Percentiles rank a stretch among this genome's conserved stretches.
phyloP scores from a whole-genome alignment of 2,888 invertebrate species.

The Lymantria dispar region DNA sequence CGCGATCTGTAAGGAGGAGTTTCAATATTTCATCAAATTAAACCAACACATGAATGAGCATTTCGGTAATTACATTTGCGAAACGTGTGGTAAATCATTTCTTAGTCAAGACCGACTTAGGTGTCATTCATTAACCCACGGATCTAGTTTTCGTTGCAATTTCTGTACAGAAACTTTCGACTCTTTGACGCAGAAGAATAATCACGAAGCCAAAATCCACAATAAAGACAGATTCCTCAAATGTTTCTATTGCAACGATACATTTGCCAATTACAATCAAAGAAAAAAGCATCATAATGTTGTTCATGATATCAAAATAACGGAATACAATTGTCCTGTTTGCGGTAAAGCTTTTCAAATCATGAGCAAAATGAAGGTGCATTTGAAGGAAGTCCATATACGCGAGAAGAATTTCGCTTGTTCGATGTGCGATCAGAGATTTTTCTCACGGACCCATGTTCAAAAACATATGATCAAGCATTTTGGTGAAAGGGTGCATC shows the following conservation, averaged over 20 bases:
- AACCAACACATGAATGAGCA: slow-evolving; percentile 75
- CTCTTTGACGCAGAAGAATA: slow-evolving; percentile 49
- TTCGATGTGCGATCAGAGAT: slow-evolving; percentile 71
- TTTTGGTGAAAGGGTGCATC: slow-evolving; percentile 66
- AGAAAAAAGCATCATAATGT: slow-evolving; percentile 56
- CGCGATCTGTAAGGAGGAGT: slow-evolving; percentile 54
- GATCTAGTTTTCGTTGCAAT: slow-evolving; percentile 54
- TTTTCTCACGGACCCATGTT: slow-evolving; percentile 75
- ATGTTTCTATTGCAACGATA: slow-evolving; percentile 59
- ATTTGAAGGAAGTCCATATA: slow-evolving; percentile 69
- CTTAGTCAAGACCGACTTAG: slow-evolving; percentile 59
- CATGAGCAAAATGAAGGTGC: slow-evolving; percentile 58
- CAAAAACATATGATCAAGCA: slow-evolving; percentile 79
- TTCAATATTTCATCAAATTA: slow-evolving; percentile 65
- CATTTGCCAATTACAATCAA: slow-evolving; percentile 52
- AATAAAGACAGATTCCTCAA: slow-evolving; percentile 50
- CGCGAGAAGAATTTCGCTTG: slow-evolving; percentile 71
- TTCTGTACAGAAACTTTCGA: slow-evolving; percentile 54
- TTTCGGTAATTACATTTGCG: slow-evolving; percentile 64
- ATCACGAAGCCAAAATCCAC: slow-evolving; percentile 55
- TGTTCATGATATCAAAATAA: slow-evolving; percentile 48
- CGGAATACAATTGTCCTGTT: slow-evolving; percentile 54
- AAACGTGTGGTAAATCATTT: slow-evolving; percentile 67
- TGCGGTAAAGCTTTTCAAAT: slow-evolving; percentile 61
- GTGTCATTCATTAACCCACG: slow-evolving; percentile 57